Evolutionary conservation across 2,888 invertebrate species (phyloP).

Genomic region (Hipparchia sbordonii): DNA sequence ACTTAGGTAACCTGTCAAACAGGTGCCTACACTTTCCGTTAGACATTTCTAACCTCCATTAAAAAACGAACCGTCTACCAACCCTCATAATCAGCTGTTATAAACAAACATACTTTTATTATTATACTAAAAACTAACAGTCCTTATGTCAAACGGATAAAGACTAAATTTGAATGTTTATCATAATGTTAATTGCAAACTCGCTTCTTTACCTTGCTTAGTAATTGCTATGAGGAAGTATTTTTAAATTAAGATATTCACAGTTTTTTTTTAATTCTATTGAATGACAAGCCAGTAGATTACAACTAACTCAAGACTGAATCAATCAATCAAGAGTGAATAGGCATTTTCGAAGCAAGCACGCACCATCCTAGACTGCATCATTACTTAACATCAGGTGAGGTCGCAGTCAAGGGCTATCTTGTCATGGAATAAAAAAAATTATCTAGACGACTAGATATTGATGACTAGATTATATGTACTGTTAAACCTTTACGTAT

Average conservation of each 20-base stretch:
- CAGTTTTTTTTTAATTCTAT: not conserved
- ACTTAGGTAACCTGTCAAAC: constrained; percentile 43
- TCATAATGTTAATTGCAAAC: not conserved
- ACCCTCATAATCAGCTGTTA: constrained; percentile 19
- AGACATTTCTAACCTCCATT: constrained; percentile 8
- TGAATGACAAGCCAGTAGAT: too few species aligned
- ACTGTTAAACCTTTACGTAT: too few species aligned
- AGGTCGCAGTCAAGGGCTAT: too few species aligned
- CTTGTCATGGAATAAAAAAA: too few species aligned
- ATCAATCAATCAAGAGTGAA: too few species aligned
- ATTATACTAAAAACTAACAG: not conserved
- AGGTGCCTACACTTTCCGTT: constrained; percentile 39
- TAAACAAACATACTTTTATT: not conserved
- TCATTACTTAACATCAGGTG: too few species aligned
- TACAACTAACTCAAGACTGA: too few species aligned
- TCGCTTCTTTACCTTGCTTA: not conserved
- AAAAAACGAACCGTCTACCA: constrained; percentile 9
- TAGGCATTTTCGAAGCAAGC: too few species aligned
- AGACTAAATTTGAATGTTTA: not conserved
- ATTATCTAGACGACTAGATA: too few species aligned
- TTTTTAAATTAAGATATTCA: not conserved
- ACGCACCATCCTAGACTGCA: too few species aligned
- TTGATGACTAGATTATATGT: too few species aligned
- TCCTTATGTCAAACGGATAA: not conserved
- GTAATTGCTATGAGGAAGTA: constrained; percentile 11